Evolutionary conservation across 2,113 vertebrate genomes (phyloP).

Genomic region (Lethenteron camtschaticum): DNA sequence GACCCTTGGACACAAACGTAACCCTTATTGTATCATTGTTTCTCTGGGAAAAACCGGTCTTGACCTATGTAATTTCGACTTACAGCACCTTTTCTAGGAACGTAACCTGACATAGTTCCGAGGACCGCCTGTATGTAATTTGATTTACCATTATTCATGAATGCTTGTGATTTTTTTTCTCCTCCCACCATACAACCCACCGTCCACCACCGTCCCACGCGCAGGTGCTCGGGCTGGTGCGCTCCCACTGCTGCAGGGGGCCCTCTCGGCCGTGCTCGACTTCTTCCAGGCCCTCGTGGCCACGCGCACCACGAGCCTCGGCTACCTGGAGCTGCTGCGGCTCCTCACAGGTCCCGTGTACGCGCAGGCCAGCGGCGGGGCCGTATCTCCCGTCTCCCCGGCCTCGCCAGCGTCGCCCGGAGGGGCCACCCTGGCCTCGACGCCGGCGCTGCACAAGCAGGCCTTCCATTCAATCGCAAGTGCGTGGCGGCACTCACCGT

Average conservation of each 20-base stretch:
- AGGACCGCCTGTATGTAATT: too few species aligned
- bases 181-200: too few species aligned
- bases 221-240: conserved; percentile 33
- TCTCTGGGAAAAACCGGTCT: too few species aligned
- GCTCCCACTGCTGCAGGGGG: conserved; percentile 60
- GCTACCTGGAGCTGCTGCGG: conserved; percentile 35
- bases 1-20: too few species aligned
- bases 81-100: too few species aligned
- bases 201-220: not conserved
- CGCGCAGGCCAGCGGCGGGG: conserved; percentile 9
- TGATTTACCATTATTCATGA: too few species aligned
- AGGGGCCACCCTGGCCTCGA: not conserved
- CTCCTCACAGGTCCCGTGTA: conserved; percentile 38
- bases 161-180: too few species aligned
- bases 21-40: too few species aligned
- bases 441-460: conserved; percentile 36
- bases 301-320: conserved; percentile 24
- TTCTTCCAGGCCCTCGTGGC: conserved; percentile 46
- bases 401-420: not conserved
- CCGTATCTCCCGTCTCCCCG: not conserved
- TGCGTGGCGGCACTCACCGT: conserved; percentile 49
- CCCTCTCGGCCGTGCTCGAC: conserved; percentile 32
- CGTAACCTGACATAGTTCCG: too few species aligned
- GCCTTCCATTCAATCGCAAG: conserved; percentile 46
- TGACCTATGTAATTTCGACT: too few species aligned